Base-by-base conservation (phyloP, 1,140 invertebrate species). In the Steinernema khuongi region DNA sequence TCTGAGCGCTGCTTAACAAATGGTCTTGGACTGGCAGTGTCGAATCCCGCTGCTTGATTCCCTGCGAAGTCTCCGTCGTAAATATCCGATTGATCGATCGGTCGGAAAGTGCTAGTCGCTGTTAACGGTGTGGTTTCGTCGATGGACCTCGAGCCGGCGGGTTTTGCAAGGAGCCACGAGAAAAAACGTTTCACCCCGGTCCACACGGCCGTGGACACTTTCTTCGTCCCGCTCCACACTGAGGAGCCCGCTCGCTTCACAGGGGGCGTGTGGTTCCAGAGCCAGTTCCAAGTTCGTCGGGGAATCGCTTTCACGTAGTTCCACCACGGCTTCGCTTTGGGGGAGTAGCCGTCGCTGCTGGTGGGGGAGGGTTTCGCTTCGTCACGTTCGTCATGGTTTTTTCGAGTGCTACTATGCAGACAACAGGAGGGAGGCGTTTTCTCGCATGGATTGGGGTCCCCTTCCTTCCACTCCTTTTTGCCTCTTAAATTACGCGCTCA, bases 381-480 rank as follows among this genome's bases (percentile, higher is more conserved):
- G 50, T 60, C 36, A 41, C 7, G 7, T 41, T 41, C 22, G 50
- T 60, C 50, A 22, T n/a, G 7, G 4, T 60, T 60, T 60, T 60
- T 26, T 11, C 50, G 26, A 60, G 26, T 60, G n/a, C n/a, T 60
- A 22, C 22, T 60, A 22, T 60, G 50, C 26, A 60, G 7, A 26
- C 50, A 60, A 60, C 50, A 60, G 11, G 50, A 60, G 19, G 50
- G 50, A 60, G 50, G 50, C 50, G 11, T 60, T 60, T 26, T 60
- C 50, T 60, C 50, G 50, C 50, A 60, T 26, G 50, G 50, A 22
- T 60, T 60, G 14, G 4, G 11, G 19, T 60, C 50, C 4, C 50
- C 14, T 60, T 60, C 74, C 66, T 75, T 75, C 74, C 74, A 75
- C 36, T 75, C 41, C 11, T 72, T n/a, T 19, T 36, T 72, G 30